These are phyloP conservation scores for Chanos chanos DNA, from an alignment of 2,797 vertebrate genomes.

Conservation along the genomic window DNA sequence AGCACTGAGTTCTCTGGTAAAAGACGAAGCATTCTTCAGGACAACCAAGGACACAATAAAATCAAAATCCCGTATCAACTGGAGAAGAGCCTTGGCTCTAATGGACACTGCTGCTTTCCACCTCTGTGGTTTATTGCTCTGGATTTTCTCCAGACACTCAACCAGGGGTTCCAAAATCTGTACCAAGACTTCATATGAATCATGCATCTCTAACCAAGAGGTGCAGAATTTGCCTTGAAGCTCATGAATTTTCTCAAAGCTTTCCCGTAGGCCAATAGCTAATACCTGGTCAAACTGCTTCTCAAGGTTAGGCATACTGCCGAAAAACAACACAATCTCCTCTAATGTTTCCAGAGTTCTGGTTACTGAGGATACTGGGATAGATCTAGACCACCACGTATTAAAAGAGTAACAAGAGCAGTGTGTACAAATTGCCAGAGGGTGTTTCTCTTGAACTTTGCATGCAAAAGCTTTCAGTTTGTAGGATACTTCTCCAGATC, in stretches of 20 bases:
- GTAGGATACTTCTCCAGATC: conserved; percentile 74
- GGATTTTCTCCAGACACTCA: conserved; percentile 73
- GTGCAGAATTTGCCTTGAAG: conserved; percentile 72
- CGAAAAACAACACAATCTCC: conserved; percentile 73
- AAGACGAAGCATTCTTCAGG: conserved; percentile 75
- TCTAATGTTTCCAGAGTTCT: conserved; percentile 73
- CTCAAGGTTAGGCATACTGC: conserved; percentile 61
- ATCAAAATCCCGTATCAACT: conserved; percentile 73
- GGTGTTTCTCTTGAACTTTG: conserved; percentile 76
- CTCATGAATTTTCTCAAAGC: conserved; percentile 76
- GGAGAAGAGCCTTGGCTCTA: conserved; percentile 62
- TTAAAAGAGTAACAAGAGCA: conserved; percentile 79
- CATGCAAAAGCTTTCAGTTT: conserved; percentile 80
- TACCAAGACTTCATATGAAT: conserved; percentile 77
- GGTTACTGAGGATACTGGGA: conserved; percentile 71
- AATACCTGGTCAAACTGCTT: conserved; percentile 76
- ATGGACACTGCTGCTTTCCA: conserved; percentile 65
- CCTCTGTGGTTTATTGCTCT: conserved; percentile 65
- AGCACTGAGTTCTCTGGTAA: conserved; percentile 75
- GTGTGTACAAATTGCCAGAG: conserved; percentile 79
- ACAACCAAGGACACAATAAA: conserved; percentile 77
- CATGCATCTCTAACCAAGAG: conserved; percentile 75
- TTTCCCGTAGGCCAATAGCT: conserved; percentile 71
- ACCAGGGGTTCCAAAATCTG: conserved; percentile 76
- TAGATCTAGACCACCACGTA: conserved; percentile 79